Conservation (phyloP, 2,113 vertebrate species). For the Phalacrocorax pelagicus region DNA sequence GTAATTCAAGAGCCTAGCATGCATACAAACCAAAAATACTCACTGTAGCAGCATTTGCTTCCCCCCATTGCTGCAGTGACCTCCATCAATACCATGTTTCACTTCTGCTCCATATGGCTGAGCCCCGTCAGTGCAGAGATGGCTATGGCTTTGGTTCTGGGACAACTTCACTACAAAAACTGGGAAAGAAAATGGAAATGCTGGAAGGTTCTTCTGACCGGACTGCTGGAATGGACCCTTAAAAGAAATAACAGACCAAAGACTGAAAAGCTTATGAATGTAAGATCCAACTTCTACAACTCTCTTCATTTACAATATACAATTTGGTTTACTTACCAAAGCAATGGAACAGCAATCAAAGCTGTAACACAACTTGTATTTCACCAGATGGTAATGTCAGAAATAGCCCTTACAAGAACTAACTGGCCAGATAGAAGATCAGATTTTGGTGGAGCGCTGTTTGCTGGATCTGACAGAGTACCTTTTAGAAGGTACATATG, state of each 20-base stretch:
- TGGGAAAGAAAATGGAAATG: not conserved
- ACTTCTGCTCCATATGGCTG: not conserved
- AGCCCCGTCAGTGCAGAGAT: not conserved
- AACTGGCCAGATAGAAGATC: not conserved
- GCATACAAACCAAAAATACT: not conserved
- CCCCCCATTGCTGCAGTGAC: not conserved
- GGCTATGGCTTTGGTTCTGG: not conserved
- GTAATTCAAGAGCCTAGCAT: not conserved
- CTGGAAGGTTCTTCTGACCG: not conserved
- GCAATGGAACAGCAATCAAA: not conserved
- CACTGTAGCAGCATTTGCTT: not conserved
- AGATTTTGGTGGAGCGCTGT: not conserved
- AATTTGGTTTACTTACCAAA: not conserved
- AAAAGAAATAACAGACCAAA: not conserved
- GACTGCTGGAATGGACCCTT: not conserved
- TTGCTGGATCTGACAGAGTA: not conserved
- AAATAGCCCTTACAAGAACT: not conserved
- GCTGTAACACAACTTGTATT: not conserved
- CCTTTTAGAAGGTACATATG: not conserved
- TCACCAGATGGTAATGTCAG: not conserved
- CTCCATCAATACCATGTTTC: not conserved
- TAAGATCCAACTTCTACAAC: not conserved
- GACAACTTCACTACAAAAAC: not conserved
- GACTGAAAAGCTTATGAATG: not conserved
- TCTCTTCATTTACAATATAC: not conserved